These are phyloP conservation scores for Reinhardtius hippoglossoides DNA, from an alignment of 2,113 vertebrate genomes.

Conservation along the genomic window DNA sequence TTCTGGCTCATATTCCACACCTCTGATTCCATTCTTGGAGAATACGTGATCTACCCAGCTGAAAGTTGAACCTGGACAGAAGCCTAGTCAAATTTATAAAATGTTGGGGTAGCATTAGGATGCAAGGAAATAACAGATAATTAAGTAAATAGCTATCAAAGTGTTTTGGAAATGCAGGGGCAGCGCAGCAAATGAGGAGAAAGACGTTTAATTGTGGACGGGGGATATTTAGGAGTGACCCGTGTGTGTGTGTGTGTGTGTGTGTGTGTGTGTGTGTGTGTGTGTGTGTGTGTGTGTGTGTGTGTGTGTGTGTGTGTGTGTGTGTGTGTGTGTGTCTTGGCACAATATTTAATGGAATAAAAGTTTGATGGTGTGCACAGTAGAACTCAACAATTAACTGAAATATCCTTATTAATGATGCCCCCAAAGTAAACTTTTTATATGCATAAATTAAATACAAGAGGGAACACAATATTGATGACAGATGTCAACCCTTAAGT, in stretches of 20 bases:
- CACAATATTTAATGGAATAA: neutral
- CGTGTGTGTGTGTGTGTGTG: neutral
- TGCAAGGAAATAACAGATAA: slow-evolving; percentile 25
- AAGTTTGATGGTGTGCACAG: neutral
- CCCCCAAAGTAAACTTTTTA: neutral
- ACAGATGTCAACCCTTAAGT: neutral
- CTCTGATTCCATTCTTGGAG: slow-evolving; percentile 36
- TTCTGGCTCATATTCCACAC: slow-evolving; percentile 52
- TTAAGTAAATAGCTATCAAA: slow-evolving; percentile 37
- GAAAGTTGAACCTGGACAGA: slow-evolving; percentile 29
- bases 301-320: neutral
- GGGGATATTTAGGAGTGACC: neutral
- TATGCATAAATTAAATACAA: slow-evolving; percentile 7
- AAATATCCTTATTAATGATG: neutral
- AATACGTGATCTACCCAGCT: slow-evolving; percentile 26
- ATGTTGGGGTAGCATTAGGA: neutral
- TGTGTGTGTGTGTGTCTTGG: neutral
- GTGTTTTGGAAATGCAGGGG: slow-evolving; percentile 1
- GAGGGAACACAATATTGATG: neutral
- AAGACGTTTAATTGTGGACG: neutral
- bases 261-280: neutral
- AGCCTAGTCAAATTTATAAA: slow-evolving; percentile 51
- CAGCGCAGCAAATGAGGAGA: neutral
- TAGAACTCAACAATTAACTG: neutral
- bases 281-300: neutral